Base-by-base conservation (phyloP, 2,888 invertebrate species). In the Nudaria mundana region DNA sequence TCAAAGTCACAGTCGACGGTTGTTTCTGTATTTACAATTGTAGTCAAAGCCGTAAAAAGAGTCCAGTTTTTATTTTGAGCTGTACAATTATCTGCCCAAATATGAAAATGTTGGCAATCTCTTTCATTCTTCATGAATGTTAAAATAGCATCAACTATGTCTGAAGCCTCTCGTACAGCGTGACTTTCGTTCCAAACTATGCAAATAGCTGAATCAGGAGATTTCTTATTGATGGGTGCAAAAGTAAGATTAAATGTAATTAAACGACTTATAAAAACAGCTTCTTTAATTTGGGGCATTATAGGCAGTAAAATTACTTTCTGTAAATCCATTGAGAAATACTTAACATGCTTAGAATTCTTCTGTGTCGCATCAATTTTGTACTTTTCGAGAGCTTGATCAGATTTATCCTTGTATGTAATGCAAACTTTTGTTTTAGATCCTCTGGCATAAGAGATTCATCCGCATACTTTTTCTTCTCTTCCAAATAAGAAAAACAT, bases 201-300 rank as follows among this genome's bases (percentile, higher is more conserved):
- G 6, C 20, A 20, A 20, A 8, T 20, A 2, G 20, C 3, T 4
- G 3, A 4, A 5, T 20, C 20, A 20, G 3, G 3, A 36, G 45
- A 40, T 38, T 45, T 26, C 31, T 49, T 45, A 10, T 34, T 23
- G 8, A 45, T 45, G 5, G 45, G 38, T 8, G 45, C 47, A 44
- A 47, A 48, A 23, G 51, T 51, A 2, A 51, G 30, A 40, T 47
- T 47, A 34, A 47, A 51, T 28, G 41, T 37, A 10, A 44, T 31
- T 14, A 50, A 30, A 12, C 44, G 33, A 23, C 41, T 46, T 20
- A 44, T 39, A 35, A 47, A 47, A 40, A 51, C 10, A 30, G 44
- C 38, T 13, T 51, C 51, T 40, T 51, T 51, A 10, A 42, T 36
- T 30, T 37, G 18, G 12, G 44, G 44, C 51, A 51, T 47, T 31